Evolutionary conservation across 2,888 invertebrate species (phyloP).

Genomic region (Alcis repandata): DNA sequence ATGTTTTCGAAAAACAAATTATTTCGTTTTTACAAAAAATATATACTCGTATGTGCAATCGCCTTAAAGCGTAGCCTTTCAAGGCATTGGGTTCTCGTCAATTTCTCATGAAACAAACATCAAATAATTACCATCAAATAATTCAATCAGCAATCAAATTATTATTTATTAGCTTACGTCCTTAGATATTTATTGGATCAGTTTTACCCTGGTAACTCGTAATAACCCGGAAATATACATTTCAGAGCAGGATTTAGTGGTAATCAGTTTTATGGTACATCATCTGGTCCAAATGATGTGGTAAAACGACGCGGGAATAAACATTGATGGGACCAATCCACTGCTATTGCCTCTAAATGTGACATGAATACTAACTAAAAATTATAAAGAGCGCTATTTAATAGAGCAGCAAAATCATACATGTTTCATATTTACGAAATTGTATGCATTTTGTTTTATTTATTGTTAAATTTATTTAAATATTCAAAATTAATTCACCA

Average conservation of each 20-base stretch:
- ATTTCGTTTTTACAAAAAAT: no score
- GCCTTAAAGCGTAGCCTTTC: no score
- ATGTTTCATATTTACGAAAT: background rate
- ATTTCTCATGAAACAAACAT: background rate
- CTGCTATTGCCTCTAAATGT: slow-evolving; percentile 18
- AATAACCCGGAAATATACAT: slow-evolving; percentile 19
- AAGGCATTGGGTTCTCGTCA: background rate
- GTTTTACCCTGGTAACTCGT: slow-evolving; percentile 35
- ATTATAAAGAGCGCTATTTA: slow-evolving; percentile 3
- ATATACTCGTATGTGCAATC: no score
- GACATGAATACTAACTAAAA: slow-evolving; percentile 33
- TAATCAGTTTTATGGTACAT: slow-evolving; percentile 24
- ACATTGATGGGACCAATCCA: slow-evolving; percentile 20
- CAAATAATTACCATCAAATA: background rate
- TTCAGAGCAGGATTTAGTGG: slow-evolving; percentile 20
- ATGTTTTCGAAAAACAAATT: no score
- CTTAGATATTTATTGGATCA: background rate
- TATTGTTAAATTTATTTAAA: no score
- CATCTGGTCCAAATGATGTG: slow-evolving; percentile 48
- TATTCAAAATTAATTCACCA: no score
- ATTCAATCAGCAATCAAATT: background rate
- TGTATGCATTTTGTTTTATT: no score
- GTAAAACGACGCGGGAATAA: slow-evolving; percentile 41
- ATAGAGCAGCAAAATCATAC: background rate
- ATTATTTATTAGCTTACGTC: background rate